These are phyloP conservation scores for Branchellion lobata DNA, from an alignment of 2,888 invertebrate genomes.

Conservation along the genomic window DNA sequence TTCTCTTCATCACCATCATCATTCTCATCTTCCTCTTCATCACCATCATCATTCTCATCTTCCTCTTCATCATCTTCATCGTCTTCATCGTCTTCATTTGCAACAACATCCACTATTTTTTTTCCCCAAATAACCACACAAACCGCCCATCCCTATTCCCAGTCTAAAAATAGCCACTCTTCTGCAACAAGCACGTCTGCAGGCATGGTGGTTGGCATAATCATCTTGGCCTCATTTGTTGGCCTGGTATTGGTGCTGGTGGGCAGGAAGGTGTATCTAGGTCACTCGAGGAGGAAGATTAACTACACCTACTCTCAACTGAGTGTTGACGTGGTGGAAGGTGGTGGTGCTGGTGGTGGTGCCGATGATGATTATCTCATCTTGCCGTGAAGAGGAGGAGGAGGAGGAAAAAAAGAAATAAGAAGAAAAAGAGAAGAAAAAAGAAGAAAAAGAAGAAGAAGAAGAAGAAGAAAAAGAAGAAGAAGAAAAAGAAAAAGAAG, in stretches of 20 bases:
- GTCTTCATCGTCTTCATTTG: not conserved
- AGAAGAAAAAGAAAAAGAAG: too few species aligned
- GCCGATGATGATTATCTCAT: constrained; percentile 16
- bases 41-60: too few species aligned
- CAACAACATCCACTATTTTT: not conserved
- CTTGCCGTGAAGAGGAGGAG: not conserved
- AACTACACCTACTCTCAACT: not conserved
- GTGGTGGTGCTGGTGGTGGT: not conserved
- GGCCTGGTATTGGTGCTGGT: not conserved
- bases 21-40: too few species aligned
- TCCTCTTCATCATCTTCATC: not conserved
- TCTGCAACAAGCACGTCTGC: not conserved
- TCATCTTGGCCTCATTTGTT: not conserved
- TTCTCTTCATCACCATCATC: too few species aligned
- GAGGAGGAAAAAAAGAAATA: too few species aligned
- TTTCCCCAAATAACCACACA: not conserved
- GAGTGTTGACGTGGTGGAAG: not conserved
- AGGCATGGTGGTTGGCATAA: not conserved
- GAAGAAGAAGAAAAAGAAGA: too few species aligned
- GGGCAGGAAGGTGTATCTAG: not conserved
- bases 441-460: too few species aligned
- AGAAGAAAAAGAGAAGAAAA: too few species aligned
- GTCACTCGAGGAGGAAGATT: not conserved
- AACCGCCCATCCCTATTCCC: not conserved
- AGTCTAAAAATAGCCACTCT: too few species aligned